phyloP scores from a whole-genome alignment of 92 coral and sea anemone genomes.

The Paragorgia papillata region DNA sequence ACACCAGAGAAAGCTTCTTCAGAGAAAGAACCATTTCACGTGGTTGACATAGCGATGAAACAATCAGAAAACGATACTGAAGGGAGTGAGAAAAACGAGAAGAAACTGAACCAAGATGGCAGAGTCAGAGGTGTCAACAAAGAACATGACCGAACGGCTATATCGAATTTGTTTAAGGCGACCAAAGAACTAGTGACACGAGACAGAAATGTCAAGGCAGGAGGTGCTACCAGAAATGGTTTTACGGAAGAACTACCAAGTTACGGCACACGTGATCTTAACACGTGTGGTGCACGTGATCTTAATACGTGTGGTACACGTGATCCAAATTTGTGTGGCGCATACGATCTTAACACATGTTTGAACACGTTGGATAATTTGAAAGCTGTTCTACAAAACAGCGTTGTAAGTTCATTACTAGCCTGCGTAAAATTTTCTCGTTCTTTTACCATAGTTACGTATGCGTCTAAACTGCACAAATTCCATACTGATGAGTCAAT shows the following conservation, averaged over 20 bases:
- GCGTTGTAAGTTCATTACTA: slow-evolving; percentile 27
- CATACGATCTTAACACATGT: slow-evolving; percentile 5
- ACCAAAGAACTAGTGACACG: not conserved
- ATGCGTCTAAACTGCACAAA: no score
- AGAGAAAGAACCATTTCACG: not conserved
- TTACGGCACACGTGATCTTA: no score
- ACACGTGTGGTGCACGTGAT: not conserved
- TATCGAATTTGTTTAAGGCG: not conserved
- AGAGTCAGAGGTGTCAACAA: not conserved
- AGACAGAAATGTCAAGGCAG: not conserved
- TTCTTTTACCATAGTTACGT: no score
- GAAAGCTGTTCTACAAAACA: slow-evolving; percentile 28
- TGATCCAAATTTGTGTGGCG: not conserved
- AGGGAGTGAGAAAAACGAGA: not conserved
- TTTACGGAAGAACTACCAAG: no score
- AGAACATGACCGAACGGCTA: not conserved
- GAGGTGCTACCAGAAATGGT: not conserved
- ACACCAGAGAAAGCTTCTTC: not conserved
- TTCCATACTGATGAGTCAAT: no score
- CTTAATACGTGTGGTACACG: not conserved
- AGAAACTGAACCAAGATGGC: not conserved
- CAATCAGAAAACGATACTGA: not conserved
- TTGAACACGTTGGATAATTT: slow-evolving; percentile 26
- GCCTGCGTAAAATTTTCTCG: no score
- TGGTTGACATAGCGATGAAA: slow-evolving; percentile 8